A percentile compares a stretch with the other conserved stretches of the same genome.
These are phyloP conservation scores for Subanguina moxae DNA, from an alignment of 1,140 invertebrate genomes.

Conservation along the genomic window DNA sequence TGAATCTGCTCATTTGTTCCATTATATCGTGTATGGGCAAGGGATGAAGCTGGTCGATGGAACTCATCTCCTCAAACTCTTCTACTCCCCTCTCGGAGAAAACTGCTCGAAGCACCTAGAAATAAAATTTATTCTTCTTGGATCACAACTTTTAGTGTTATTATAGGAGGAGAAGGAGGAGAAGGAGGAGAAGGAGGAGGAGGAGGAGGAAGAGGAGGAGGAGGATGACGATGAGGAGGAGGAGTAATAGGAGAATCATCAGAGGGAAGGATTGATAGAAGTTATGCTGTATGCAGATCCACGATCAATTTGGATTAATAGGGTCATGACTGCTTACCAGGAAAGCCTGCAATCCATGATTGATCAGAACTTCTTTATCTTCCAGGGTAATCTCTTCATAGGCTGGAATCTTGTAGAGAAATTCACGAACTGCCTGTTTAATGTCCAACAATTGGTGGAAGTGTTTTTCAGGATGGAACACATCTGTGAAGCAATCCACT, in stretches of 20 bases:
- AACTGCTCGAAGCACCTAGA: constrained; percentile 1
- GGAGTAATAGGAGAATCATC: too few species aligned
- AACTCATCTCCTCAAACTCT: not conserved
- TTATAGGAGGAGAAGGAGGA: too few species aligned
- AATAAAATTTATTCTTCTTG: not conserved
- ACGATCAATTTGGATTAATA: too few species aligned
- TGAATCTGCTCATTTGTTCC: constrained; percentile 9
- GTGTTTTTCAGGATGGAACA: not conserved
- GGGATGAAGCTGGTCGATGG: not conserved
- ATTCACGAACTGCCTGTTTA: not conserved
- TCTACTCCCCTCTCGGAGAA: constrained; percentile 6
- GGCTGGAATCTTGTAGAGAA: constrained; percentile 4
- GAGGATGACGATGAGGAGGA: too few species aligned
- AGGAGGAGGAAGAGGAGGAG: not conserved
- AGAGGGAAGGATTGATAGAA: too few species aligned
- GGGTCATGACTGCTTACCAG: too few species aligned
- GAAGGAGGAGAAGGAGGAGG: too few species aligned
- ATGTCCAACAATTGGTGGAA: not conserved
- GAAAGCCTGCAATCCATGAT: constrained; percentile 11
- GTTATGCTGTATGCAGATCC: not conserved
- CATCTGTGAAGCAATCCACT: not conserved
- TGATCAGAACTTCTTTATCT: constrained; percentile 6
- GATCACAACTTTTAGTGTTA: too few species aligned
- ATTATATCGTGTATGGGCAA: not conserved
- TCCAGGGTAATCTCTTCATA: not conserved